phyloP scores from a whole-genome alignment of 2,888 invertebrate genomes.

The Sabatieria punctata region DNA sequence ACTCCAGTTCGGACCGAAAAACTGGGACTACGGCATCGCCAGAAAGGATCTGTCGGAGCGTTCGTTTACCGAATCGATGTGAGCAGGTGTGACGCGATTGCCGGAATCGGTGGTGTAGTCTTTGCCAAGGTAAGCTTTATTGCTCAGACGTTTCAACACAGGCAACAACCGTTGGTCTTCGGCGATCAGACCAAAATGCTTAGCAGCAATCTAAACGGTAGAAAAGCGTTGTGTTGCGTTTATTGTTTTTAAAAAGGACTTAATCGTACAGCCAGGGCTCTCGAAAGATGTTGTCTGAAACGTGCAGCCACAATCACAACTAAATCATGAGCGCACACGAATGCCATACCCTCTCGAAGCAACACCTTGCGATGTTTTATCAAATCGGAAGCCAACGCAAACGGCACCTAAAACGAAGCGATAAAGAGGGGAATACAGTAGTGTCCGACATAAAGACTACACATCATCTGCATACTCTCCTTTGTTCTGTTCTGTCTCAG shows the following conservation, averaged over 20 bases:
- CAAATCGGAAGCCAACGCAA: slow-evolving; percentile 66
- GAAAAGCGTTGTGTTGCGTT: slow-evolving; percentile 5
- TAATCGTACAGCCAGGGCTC: slow-evolving; percentile 43
- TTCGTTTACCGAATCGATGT: too few species aligned
- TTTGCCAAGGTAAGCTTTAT: slow-evolving; percentile 64
- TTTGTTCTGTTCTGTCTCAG: too few species aligned
- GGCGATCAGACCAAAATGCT: slow-evolving; percentile 54
- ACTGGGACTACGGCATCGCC: too few species aligned
- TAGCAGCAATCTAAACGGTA: slow-evolving; percentile 42
- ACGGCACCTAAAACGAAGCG: slow-evolving; percentile 49
- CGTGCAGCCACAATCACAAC: slow-evolving; percentile 59
- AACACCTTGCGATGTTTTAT: slow-evolving; percentile 60
- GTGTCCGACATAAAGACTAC: too few species aligned
- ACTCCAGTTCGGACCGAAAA: too few species aligned
- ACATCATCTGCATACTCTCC: too few species aligned
- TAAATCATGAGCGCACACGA: slow-evolving; percentile 65
- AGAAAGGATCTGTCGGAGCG: too few species aligned
- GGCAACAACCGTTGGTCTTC: slow-evolving; percentile 59
- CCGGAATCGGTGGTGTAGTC: slow-evolving; percentile 44
- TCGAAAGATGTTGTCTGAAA: slow-evolving; percentile 53
- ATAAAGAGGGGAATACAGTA: too few species aligned
- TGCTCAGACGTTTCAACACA: slow-evolving; percentile 57
- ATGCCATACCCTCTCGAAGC: slow-evolving; percentile 62
- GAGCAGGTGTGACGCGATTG: slow-evolving; percentile 48
- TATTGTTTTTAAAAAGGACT: not conserved